Conservation (phyloP, 2,113 vertebrate species). For the Pseudorectes ferrugineus region DNA sequence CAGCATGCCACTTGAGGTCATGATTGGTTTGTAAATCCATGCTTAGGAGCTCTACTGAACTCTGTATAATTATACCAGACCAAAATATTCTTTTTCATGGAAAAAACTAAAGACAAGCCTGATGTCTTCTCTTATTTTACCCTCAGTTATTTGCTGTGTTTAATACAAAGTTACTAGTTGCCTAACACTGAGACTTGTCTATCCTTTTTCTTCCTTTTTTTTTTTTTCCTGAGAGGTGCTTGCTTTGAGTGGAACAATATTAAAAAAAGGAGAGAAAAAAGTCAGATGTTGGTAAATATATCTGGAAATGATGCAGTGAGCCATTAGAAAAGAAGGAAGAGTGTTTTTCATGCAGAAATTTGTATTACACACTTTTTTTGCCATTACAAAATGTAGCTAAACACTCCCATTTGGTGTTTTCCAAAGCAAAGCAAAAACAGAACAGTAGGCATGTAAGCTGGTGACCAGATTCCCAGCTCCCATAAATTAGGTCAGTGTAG, state of each 20-base stretch:
- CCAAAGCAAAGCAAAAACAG: neutral
- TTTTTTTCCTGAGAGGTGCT: neutral
- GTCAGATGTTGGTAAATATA: neutral
- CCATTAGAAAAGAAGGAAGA: neutral
- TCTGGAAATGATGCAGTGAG: neutral
- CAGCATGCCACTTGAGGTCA: neutral
- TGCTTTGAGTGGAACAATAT: neutral
- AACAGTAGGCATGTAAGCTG: neutral
- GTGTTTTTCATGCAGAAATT: neutral
- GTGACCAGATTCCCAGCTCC: neutral
- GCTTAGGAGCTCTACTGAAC: neutral
- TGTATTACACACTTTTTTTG: neutral
- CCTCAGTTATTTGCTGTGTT: neutral
- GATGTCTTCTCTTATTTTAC: neutral
- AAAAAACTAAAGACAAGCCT: neutral
- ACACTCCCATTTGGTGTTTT: neutral
- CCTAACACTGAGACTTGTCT: neutral
- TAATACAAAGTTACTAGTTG: neutral
- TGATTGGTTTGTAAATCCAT: neutral
- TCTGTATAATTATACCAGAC: neutral
- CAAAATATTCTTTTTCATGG: neutral
- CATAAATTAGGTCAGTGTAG: neutral
- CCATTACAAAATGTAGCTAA: neutral
- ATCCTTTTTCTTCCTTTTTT: rapidly evolving
- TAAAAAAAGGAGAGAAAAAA: neutral